Evolutionary conservation across 2,797 vertebrate species (phyloP).

Genomic region (Centroberyx gerrardi): DNA sequence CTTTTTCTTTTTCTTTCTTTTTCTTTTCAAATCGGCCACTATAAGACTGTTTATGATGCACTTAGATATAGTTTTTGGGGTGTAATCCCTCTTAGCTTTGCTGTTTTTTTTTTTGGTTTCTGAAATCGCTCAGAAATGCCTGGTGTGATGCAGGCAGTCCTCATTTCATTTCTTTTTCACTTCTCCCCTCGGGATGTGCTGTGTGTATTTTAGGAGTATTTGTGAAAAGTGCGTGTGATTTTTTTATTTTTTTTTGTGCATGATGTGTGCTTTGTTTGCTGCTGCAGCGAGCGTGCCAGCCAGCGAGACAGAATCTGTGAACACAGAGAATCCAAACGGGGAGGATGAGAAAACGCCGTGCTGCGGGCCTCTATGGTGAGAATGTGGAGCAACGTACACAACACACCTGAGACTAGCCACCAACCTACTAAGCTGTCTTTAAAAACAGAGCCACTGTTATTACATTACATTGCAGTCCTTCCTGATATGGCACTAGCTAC

Average conservation of each 20-base stretch:
- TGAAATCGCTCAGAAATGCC: background rate
- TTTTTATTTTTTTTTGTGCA: background rate
- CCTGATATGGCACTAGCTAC: background rate
- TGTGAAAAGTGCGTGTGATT: constrained; percentile 7
- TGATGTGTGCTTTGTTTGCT: constrained; percentile 46
- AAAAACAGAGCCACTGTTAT: background rate
- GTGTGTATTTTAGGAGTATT: constrained; percentile 27
- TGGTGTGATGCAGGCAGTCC: constrained; percentile 10
- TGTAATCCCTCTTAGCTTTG: constrained; percentile 3
- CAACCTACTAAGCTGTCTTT: background rate
- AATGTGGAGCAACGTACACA: constrained; percentile 20
- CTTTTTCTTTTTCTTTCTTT: background rate
- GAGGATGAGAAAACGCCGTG: constrained; percentile 91
- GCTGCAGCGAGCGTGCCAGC: constrained; percentile 94
- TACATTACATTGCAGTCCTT: constrained; percentile 9
- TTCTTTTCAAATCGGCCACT: constrained; percentile 2
- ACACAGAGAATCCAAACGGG: constrained; percentile 93
- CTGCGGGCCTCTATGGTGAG: constrained; percentile 95
- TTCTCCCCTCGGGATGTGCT: constrained; percentile 10
- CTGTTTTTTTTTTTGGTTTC: constrained; percentile 3
- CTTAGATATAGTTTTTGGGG: background rate
- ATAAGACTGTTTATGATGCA: constrained; percentile 14
- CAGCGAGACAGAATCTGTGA: constrained; percentile 97
- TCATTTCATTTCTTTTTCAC: constrained; percentile 3
- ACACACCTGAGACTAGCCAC: background rate